A percentile compares a stretch with the other conserved stretches of the same genome.
These are phyloP conservation scores for Pseudococcus longispinus DNA, from an alignment of 2,888 invertebrate genomes.

Conservation along the genomic window DNA sequence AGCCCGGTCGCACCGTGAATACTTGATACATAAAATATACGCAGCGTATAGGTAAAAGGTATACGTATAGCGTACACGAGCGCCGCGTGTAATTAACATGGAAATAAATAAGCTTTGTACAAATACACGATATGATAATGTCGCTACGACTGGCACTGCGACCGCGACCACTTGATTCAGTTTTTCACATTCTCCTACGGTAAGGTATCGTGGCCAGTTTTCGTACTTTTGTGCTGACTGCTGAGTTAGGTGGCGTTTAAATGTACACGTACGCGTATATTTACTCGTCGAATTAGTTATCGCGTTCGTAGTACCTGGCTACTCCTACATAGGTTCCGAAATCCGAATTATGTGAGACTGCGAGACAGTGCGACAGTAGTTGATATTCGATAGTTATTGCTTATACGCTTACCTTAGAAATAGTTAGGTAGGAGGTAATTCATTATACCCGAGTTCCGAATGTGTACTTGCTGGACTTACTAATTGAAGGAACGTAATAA, in stretches of 20 bases:
- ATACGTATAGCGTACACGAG: conserved; percentile 15
- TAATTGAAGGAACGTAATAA: too few species aligned
- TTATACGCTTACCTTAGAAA: too few species aligned
- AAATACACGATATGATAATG: conserved; percentile 39
- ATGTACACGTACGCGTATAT: not conserved
- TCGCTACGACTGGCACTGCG: not conserved
- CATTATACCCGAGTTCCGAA: too few species aligned
- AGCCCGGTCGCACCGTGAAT: not conserved
- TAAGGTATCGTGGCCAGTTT: not conserved
- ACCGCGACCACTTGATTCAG: not conserved
- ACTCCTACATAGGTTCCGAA: not conserved
- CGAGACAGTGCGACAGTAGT: not conserved
- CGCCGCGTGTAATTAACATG: conserved; percentile 50
- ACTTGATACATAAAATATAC: conserved; percentile 47
- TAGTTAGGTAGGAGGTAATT: too few species aligned
- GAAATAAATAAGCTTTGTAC: conserved; percentile 46
- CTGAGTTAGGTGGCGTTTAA: not conserved
- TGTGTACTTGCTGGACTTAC: too few species aligned
- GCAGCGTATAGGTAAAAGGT: too few species aligned
- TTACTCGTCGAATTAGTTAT: too few species aligned
- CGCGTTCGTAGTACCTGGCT: too few species aligned
- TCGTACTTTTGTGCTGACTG: not conserved
- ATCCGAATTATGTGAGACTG: not conserved
- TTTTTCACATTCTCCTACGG: not conserved
- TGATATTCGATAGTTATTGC: too few species aligned